phyloP scores from a whole-genome alignment of 2,113 vertebrate species.

The Ciconia boyciana region DNA sequence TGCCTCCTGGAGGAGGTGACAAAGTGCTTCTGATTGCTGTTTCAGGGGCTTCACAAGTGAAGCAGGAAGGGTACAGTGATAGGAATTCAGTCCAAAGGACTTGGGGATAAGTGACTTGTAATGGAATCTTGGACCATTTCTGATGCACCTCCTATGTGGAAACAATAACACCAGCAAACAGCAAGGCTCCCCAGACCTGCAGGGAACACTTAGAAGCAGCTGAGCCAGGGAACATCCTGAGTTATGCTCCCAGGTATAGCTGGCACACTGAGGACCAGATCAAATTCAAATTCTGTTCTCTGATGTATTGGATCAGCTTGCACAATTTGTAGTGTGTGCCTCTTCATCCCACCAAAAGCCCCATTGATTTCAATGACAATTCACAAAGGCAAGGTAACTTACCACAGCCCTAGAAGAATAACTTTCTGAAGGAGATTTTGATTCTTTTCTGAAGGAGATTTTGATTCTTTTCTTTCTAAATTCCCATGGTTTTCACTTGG shows the following conservation, averaged over 20 bases:
- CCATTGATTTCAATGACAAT: neutral
- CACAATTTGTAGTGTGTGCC: neutral
- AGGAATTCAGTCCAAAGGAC: neutral
- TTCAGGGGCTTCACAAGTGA: neutral
- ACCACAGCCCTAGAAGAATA: neutral
- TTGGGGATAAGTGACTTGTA: neutral
- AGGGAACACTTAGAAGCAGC: neutral
- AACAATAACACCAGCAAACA: neutral
- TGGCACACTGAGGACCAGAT: neutral
- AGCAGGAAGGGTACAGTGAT: neutral
- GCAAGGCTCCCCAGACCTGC: neutral
- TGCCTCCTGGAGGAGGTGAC: neutral
- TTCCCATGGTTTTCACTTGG: neutral
- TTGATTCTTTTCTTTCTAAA: neutral
- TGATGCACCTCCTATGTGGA: fast-evolving
- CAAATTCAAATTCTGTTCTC: neutral
- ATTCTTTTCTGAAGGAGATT: neutral
- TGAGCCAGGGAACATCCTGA: neutral
- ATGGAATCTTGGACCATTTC: neutral
- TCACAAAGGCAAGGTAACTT: neutral
- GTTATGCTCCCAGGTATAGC: neutral
- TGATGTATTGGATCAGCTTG: neutral
- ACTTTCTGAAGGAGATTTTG: neutral
- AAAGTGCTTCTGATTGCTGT: neutral
- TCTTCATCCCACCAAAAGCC: neutral